Conservation (phyloP, 2,797 vertebrate species). For the Myotis vivesi region DNA sequence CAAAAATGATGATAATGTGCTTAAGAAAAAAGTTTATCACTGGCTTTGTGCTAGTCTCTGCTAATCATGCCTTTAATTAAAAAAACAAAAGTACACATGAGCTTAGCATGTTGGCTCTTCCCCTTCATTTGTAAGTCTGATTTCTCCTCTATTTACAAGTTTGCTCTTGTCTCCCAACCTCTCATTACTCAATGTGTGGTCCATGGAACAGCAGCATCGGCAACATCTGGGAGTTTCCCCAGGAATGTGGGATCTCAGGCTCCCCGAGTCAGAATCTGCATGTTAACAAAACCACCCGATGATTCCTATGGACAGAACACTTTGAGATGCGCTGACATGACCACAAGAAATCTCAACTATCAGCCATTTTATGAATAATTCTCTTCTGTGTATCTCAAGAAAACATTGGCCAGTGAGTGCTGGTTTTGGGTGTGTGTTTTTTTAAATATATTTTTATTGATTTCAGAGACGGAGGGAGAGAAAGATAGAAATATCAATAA, state of each 20-base stretch:
- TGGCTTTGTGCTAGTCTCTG: neutral
- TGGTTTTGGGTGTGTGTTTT: neutral
- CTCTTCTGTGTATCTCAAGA: neutral
- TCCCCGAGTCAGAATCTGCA: too few species aligned
- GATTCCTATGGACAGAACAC: neutral
- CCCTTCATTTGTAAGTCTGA: conserved; percentile 6
- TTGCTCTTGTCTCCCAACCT: neutral
- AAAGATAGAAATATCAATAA: neutral
- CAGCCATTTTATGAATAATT: neutral
- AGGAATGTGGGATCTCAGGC: neutral
- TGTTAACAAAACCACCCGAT: neutral
- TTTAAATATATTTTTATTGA: neutral
- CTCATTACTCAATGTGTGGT: neutral
- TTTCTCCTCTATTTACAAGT: neutral
- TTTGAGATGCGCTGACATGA: neutral
- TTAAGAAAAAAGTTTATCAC: neutral
- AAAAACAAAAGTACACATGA: neutral
- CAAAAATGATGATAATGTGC: neutral
- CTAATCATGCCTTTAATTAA: conserved; percentile 1
- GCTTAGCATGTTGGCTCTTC: neutral
- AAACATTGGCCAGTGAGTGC: neutral
- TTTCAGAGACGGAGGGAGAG: neutral
- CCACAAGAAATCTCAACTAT: neutral
- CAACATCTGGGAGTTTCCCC: neutral
- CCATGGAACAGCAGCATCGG: neutral